Evolutionary conservation across 2,113 vertebrate genomes (phyloP), one percentile per base, ranked within the genome.

Genomic region (Chrysemys picta): DNA sequence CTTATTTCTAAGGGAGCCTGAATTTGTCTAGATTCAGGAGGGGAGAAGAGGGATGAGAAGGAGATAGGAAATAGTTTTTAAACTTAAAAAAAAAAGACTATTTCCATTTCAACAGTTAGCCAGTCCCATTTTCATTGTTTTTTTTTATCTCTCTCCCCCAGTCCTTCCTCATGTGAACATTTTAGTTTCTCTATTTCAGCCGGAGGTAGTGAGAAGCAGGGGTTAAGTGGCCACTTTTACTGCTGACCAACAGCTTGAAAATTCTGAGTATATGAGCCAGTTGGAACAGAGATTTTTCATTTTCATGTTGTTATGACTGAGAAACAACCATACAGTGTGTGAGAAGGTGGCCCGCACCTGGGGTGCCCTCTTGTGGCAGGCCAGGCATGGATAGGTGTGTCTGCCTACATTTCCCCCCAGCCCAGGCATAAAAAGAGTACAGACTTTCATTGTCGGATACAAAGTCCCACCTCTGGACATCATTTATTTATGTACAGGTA

Each of bases 11-110:
- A 65, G 57, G 13, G 12, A 59, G 50, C 81, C 84, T 35, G 75
- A 9, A 6, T 90, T 87, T 91, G 93, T 91, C n/a, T 96, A 49
- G 16, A 59, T 79, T 93, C 53, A 81, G n/a, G 45, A 69, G 62
- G 92, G 54, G 76, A 91, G 31, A 21, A 75, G 45, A 92, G 86
- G 88, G 27, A 81, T 42, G 21, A 89, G 57, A 89, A 93, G 22
- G 8, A 89, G 80, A 84, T 3, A 5, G 62, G 12, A 2, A 45
- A 17, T 42, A 54, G 53, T 25, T 24, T 56, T 56, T 56, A 53
- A 53, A 10, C 9, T 57, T 54, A 54, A 56, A 22, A 56, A 11
- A 54, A 54, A 24, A 57, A 57, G 21, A 35, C 59, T 62, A 31
- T 62, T 31, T 62, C 59, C 29, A 62, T 62, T 62, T 17, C 31